Evolutionary conservation across 2,113 vertebrate species (phyloP).

Genomic region (Periophthalmus modestus): DNA sequence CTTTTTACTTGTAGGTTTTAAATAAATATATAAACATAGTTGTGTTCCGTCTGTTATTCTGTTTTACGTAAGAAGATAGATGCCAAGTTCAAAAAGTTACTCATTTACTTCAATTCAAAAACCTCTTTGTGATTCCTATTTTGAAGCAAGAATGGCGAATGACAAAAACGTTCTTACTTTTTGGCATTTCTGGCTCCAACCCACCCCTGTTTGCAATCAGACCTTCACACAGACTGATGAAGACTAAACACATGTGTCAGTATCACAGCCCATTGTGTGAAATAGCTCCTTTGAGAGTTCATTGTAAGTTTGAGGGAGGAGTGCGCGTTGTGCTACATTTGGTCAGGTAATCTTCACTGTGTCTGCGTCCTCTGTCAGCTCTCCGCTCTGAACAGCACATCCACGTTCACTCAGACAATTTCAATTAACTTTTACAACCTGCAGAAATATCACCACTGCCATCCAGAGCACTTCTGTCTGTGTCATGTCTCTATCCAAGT

Average conservation of each 20-base stretch:
- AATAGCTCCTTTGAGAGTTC: background rate
- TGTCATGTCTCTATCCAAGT: constrained; percentile 20
- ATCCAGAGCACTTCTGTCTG: constrained; percentile 20
- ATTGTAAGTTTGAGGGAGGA: background rate
- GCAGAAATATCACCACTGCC: constrained; percentile 42
- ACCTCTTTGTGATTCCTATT: background rate
- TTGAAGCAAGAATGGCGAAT: background rate
- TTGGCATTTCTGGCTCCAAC: background rate
- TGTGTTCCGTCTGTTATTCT: no score
- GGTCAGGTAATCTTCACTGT: constrained; percentile 49
- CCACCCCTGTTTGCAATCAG: constrained; percentile 1
- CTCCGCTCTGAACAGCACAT: constrained; percentile 45
- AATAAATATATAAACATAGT: no score
- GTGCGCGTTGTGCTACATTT: constrained; percentile 22
- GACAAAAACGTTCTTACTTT: background rate
- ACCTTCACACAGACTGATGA: background rate
- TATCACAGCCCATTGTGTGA: background rate
- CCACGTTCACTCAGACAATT: constrained; percentile 58
- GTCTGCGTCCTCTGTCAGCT: constrained; percentile 52
- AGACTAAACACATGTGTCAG: constrained; percentile 10
- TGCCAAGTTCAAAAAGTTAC: background rate
- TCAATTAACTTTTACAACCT: constrained; percentile 68
- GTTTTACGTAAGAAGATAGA: no score
- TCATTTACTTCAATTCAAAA: background rate
- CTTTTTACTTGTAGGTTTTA: no score